Evolutionary conservation across 2,797 vertebrate species (phyloP), one percentile per base, ranked within the genome.

Genomic region (Scomberomorus guttatus): DNA sequence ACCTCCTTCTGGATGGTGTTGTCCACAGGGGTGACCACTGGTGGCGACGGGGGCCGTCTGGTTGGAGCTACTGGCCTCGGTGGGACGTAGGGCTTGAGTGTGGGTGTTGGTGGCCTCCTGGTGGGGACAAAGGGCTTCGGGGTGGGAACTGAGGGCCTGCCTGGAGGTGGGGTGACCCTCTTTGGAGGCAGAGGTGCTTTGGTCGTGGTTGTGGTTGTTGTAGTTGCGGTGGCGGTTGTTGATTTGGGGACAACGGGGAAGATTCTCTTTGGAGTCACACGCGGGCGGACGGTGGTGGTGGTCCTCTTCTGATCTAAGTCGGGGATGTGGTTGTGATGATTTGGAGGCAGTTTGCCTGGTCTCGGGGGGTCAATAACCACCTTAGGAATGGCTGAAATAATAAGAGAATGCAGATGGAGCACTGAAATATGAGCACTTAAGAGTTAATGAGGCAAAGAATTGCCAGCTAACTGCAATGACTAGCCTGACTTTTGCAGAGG

Each of bases 1-100:
- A 94, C 95, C 32, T 98, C 96, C 64, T 94, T 94, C 80, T 96
- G 96, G 84, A 98, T 97, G 85, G 92, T 96, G 94, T 98, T 99
- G 93, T 98, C 96, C 46, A 95, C 93, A 0, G 96, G 89, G 27
- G 93, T 84, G 78, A 82, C 92, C 0, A 84, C 59, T 0, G 93
- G 90, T 13, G 57, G 84, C 11, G 75, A 83, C 4, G 68, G 77
- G 24, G 78, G 74, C 0, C 0, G 79, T 62, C 76, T 84, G 74
- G 92, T 92, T 42, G 93, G 90, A 63, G 60, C 20, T 6, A 50
- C 76, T 3, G 85, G 85, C 29, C 24, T 88, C 3, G 82, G 79
- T 2, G 92, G 76, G 77, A 92, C 65, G 86, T 87, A 90, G 15
- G 72, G 71, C 1, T 89, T 95, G 29, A 48, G 86, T 5, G 92